Evolutionary conservation across 1,140 invertebrate species (phyloP).

Genomic region (Campodea augens): DNA sequence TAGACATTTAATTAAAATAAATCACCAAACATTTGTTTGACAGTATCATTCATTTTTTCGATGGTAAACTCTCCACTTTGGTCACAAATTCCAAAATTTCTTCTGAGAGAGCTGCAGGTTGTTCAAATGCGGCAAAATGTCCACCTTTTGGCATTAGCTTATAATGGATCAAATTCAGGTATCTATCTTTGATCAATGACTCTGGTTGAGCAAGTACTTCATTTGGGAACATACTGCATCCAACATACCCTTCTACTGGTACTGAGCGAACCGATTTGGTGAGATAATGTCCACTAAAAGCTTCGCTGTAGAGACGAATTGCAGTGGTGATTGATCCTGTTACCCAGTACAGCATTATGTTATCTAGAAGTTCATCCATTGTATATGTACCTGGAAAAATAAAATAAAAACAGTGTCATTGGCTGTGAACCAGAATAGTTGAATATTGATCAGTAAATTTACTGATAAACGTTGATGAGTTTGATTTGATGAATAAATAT

Average conservation of each 20-base stretch:
- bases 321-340: conserved; percentile 55
- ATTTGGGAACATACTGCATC: conserved; percentile 21
- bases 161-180: conserved; percentile 18
- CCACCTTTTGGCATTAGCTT: conserved; percentile 33
- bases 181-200: conserved; percentile 18
- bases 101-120: conserved; percentile 42
- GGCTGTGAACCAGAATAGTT: too few species aligned
- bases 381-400: conserved; percentile 34
- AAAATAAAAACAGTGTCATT: too few species aligned
- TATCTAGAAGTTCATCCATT: conserved; percentile 61
- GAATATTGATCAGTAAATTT: too few species aligned
- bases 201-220: conserved; percentile 22
- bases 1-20: too few species aligned
- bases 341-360: conserved; percentile 75
- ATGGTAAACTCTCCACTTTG: not conserved
- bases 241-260: conserved; percentile 22
- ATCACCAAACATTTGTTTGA: too few species aligned
- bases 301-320: conserved; percentile 51
- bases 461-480: too few species aligned
- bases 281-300: not conserved
- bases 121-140: conserved; percentile 69
- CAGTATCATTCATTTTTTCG: not conserved
- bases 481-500: too few species aligned
- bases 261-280: not conserved
- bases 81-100: conserved; percentile 30